Percentiles rank a stretch among this genome's conserved stretches.
phyloP scores from a whole-genome alignment of 2,888 invertebrate species.

The Theretra japonica region DNA sequence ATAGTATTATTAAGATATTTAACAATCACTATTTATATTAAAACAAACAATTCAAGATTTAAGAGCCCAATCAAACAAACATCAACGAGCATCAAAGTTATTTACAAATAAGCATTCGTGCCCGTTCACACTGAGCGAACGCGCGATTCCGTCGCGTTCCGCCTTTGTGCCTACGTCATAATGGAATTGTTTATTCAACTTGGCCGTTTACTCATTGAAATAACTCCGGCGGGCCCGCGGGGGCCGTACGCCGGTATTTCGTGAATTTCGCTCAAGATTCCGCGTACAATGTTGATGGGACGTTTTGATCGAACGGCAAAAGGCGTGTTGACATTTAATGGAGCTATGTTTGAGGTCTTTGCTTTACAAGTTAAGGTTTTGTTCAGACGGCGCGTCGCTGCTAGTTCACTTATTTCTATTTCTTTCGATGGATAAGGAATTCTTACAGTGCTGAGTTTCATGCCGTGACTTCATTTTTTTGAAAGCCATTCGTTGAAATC shows the following conservation, averaged over 20 bases:
- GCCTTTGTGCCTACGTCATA: slow-evolving; percentile 26
- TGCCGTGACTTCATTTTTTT: too few relatives aligned
- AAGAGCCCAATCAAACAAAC: neutral
- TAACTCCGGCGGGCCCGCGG: slow-evolving; percentile 10
- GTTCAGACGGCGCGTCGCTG: neutral
- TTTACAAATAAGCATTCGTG: slow-evolving; percentile 10
- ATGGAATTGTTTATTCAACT: slow-evolving; percentile 29
- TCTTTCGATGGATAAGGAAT: neutral
- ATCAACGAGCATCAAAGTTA: neutral
- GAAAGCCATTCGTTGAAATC: too few relatives aligned
- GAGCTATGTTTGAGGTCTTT: slow-evolving; percentile 4
- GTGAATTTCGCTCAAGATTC: slow-evolving; percentile 19
- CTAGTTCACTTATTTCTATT: neutral
- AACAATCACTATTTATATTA: too few relatives aligned
- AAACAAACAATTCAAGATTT: neutral
- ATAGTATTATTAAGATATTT: too few relatives aligned
- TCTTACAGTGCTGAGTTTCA: too few relatives aligned
- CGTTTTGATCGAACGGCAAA: slow-evolving; percentile 12
- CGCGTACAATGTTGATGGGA: slow-evolving; percentile 13
- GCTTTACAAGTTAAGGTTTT: slow-evolving; percentile 1
- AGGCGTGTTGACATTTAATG: slow-evolving; percentile 12
- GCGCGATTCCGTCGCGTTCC: neutral
- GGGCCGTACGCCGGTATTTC: slow-evolving; percentile 11
- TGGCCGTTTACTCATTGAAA: slow-evolving; percentile 25
- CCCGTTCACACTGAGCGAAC: slow-evolving; percentile 3